Percentiles rank a stretch among this genome's conserved stretches.
Evolutionary conservation across 1,140 invertebrate genomes (phyloP).

Genomic region (Drosophila funebris): DNA sequence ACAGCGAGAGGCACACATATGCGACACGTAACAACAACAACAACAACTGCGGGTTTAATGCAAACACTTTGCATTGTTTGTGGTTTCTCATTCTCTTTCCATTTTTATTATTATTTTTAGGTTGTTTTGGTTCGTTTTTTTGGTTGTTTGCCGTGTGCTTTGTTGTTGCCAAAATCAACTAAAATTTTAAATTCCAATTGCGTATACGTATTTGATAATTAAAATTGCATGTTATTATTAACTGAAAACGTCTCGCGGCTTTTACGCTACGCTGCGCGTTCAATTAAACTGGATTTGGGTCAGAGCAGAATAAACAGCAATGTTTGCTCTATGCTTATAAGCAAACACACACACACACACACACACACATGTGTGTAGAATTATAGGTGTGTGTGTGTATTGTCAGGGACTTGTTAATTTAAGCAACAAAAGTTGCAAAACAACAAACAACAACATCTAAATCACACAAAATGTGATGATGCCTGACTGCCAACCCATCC

Average conservation of each 20-base stretch:
- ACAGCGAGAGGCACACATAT: too few species aligned
- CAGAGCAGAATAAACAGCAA: slow-evolving; percentile 67
- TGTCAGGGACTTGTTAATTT: slow-evolving; percentile 65
- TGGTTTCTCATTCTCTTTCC: too few species aligned
- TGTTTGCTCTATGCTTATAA: slow-evolving; percentile 47
- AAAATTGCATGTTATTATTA: slow-evolving; percentile 74
- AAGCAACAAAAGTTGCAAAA: slow-evolving; percentile 67
- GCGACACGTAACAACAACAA: neutral
- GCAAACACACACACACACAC: neutral
- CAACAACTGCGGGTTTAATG: slow-evolving; percentile 15
- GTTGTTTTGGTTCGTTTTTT: neutral
- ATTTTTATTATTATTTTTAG: neutral
- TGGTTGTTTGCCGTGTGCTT: too few species aligned
- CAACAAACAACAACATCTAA: slow-evolving; percentile 39
- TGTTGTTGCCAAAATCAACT: slow-evolving; percentile 24
- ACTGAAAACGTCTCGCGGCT: slow-evolving; percentile 65
- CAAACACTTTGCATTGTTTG: slow-evolving; percentile 29
- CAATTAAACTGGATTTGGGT: slow-evolving; percentile 69
- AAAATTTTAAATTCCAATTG: slow-evolving; percentile 15
- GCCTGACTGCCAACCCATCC: too few species aligned
- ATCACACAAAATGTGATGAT: slow-evolving; percentile 76
- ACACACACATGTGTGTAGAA: neutral
- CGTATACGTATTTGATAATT: slow-evolving; percentile 55
- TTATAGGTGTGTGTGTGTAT: slow-evolving; percentile 5
- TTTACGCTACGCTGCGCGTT: slow-evolving; percentile 22